Evolutionary conservation across 2,888 invertebrate species (phyloP).

Genomic region (Microdon myrmicae): DNA sequence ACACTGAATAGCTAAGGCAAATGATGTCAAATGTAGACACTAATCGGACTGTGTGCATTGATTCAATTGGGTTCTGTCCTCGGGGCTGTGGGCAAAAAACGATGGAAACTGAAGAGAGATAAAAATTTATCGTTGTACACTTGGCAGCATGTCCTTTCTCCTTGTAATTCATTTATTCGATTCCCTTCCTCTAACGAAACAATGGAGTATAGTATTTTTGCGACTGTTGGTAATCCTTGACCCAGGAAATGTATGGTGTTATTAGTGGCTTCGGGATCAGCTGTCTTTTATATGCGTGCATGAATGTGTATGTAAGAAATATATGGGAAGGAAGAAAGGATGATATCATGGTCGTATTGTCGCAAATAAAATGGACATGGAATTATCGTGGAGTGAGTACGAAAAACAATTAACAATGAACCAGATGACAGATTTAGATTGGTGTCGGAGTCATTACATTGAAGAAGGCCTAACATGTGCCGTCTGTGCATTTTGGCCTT

Average conservation of each 20-base stretch:
- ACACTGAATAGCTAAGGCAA: conserved; percentile 17
- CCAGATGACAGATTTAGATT: conserved; percentile 47
- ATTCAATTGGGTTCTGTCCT: too few relatives aligned
- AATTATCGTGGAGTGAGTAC: conserved; percentile 13
- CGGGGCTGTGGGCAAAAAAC: conserved; percentile 13
- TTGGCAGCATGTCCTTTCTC: conserved; percentile 13
- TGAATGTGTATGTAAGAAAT: too few relatives aligned
- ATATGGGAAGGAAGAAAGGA: conserved; percentile 1
- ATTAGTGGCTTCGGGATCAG: conserved; percentile 4
- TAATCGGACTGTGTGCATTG: too few relatives aligned
- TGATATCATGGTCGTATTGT: conserved; percentile 32
- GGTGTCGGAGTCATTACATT: conserved; percentile 24
- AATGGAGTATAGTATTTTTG: conserved; percentile 17
- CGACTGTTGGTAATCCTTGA: conserved; percentile 25
- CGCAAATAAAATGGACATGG: conserved; percentile 40
- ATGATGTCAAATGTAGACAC: conserved; percentile 15
- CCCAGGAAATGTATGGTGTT: conserved; percentile 29
- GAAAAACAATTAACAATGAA: conserved; percentile 44
- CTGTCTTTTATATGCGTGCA: neutral
- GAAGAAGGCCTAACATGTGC: too few relatives aligned
- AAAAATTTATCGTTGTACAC: conserved; percentile 7
- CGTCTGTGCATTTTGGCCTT: too few relatives aligned
- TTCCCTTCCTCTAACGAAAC: conserved; percentile 11
- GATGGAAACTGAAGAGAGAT: conserved; percentile 8
- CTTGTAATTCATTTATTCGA: conserved; percentile 19